Conservation (phyloP, 2,888 invertebrate species). For the Cryptocephalus moraei region DNA sequence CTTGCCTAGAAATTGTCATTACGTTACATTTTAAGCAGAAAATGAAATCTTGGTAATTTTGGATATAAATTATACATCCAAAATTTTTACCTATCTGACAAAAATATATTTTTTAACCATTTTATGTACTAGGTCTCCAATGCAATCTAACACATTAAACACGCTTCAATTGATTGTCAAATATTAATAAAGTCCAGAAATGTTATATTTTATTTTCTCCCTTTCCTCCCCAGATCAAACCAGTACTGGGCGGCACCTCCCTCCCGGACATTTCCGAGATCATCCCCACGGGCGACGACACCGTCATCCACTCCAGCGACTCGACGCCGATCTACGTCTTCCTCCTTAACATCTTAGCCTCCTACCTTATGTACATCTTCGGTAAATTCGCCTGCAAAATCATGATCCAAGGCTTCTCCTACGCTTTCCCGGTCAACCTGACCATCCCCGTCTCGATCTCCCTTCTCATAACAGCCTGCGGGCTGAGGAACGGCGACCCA, state of each 20-base stretch:
- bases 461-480: slow-evolving; percentile 78
- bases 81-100: too few species aligned
- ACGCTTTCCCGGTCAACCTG: slow-evolving; percentile 90
- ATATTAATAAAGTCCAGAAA: neutral
- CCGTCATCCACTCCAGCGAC: slow-evolving; percentile 58
- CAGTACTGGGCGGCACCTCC: slow-evolving; percentile 47
- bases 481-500: slow-evolving; percentile 73
- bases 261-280: slow-evolving; percentile 68
- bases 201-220: slow-evolving; percentile 2
- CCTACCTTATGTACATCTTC: slow-evolving; percentile 84
- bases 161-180: too few species aligned
- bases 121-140: too few species aligned
- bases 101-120: too few species aligned
- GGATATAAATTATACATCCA: too few species aligned
- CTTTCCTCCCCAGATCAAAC: slow-evolving; percentile 43
- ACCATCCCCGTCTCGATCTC: slow-evolving; percentile 86
- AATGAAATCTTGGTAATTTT: too few species aligned
- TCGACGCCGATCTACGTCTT: slow-evolving; percentile 68
- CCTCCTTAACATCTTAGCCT: slow-evolving; percentile 69
- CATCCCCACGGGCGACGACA: slow-evolving; percentile 64
- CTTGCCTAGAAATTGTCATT: too few species aligned
- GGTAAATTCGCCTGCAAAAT: slow-evolving; percentile 96
- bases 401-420: slow-evolving; percentile 93
- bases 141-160: too few species aligned
- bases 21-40: too few species aligned